phyloP scores from a whole-genome alignment of 1,140 invertebrate species.

The Ephestia elutella region DNA sequence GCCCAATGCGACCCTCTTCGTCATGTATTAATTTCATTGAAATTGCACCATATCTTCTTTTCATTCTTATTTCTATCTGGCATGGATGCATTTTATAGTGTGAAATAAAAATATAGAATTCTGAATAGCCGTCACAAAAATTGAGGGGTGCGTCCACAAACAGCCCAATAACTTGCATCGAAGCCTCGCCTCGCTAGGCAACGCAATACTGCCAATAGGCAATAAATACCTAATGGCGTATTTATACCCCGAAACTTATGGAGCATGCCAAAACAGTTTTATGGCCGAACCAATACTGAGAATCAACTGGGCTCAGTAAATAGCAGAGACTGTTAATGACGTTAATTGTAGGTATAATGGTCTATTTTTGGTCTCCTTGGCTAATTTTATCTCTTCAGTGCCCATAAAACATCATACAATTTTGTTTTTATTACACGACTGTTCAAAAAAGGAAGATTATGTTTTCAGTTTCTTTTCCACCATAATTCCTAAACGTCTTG shows the following conservation, averaged over 20 bases:
- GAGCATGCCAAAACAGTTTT: background rate
- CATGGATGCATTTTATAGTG: background rate
- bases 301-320: background rate
- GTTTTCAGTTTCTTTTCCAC: too few relatives aligned
- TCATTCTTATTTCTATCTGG: too few relatives aligned
- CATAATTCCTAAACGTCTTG: too few relatives aligned
- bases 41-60: too few relatives aligned
- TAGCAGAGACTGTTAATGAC: background rate
- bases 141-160: background rate
- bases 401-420: background rate
- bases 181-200: background rate
- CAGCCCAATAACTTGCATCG: background rate
- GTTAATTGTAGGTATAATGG: background rate
- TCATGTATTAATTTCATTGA: too few relatives aligned
- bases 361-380: background rate
- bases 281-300: conserved; percentile 6
- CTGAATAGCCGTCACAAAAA: background rate
- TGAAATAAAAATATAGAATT: background rate
- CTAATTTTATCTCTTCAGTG: background rate
- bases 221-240: conserved; percentile 9
- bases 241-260: conserved; percentile 8
- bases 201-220: background rate
- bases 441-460: too few relatives aligned
- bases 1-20: too few relatives aligned
- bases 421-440: background rate